Conservation (phyloP, 2,888 invertebrate genomes). For the Dysmachus trigonus region DNA sequence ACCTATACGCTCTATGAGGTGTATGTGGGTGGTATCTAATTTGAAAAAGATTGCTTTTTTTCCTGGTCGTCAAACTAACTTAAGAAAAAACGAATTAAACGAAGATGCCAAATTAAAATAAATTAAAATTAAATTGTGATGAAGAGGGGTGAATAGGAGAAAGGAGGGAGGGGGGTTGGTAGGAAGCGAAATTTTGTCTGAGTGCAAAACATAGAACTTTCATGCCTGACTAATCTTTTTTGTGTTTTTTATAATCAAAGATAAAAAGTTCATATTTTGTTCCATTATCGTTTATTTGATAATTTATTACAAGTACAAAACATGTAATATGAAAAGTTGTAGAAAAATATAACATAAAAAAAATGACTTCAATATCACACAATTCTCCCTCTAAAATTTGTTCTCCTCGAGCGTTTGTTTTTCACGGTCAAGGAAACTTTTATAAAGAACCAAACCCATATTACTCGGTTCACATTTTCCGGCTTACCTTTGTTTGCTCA, state of each 20-base stretch:
- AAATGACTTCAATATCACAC: background rate
- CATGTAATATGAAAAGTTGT: too few relatives aligned
- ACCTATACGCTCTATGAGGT: background rate
- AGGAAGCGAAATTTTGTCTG: too few relatives aligned
- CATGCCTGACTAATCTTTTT: too few relatives aligned
- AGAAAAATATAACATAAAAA: too few relatives aligned
- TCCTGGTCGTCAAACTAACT: background rate
- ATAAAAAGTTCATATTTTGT: too few relatives aligned
- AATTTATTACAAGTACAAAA: too few relatives aligned
- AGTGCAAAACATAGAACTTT: too few relatives aligned
- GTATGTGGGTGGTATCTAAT: slow-evolving; percentile 7
- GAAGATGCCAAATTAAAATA: background rate
- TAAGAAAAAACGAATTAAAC: background rate
- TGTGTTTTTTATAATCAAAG: too few relatives aligned
- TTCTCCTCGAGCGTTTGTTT: background rate
- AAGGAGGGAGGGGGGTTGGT: too few relatives aligned
- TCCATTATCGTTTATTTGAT: too few relatives aligned
- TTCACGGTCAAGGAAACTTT: background rate
- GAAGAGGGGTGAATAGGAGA: too few relatives aligned
- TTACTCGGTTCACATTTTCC: background rate
- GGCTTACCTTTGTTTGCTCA: background rate
- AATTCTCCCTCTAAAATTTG: background rate
- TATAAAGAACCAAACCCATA: background rate
- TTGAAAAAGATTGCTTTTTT: background rate
- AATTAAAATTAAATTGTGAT: background rate